Evolutionary conservation across 2,113 vertebrate genomes (phyloP).

Genomic region (Psittacula cyanocephala): DNA sequence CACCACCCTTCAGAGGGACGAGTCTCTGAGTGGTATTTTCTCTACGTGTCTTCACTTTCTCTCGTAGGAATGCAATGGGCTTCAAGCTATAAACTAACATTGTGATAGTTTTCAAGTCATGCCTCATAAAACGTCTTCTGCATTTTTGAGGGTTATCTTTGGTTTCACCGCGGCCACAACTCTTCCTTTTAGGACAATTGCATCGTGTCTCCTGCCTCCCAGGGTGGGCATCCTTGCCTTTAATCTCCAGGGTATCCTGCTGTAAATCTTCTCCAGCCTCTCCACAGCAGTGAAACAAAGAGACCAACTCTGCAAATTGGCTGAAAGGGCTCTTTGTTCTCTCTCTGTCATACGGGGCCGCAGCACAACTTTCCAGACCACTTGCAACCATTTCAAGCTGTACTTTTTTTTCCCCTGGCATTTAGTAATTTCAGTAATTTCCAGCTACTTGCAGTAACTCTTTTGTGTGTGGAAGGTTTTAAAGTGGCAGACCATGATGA

Average conservation of each 20-base stretch:
- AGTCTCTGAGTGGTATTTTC: neutral
- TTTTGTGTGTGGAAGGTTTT: neutral
- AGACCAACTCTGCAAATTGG: neutral
- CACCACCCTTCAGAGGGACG: neutral
- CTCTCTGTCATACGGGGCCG: neutral
- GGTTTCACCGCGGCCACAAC: neutral
- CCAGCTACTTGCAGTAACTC: neutral
- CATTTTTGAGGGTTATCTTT: neutral
- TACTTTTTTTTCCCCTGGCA: neutral
- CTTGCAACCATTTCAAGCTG: neutral
- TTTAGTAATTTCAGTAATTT: neutral
- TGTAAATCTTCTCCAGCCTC: constrained; percentile 16
- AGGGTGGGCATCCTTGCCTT: constrained; percentile 28
- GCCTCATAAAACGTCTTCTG: neutral
- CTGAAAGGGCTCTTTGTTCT: constrained; percentile 62
- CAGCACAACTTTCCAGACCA: constrained; percentile 30
- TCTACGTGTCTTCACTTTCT: neutral
- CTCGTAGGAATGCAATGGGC: neutral
- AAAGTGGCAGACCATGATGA: neutral
- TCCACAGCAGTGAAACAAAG: neutral
- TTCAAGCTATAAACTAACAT: neutral
- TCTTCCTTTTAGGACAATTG: neutral
- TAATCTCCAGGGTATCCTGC: constrained; percentile 1
- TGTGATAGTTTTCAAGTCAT: neutral
- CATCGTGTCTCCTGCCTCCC: neutral